Conservation (phyloP, 2,888 invertebrate species). For the Graphium colonna region DNA sequence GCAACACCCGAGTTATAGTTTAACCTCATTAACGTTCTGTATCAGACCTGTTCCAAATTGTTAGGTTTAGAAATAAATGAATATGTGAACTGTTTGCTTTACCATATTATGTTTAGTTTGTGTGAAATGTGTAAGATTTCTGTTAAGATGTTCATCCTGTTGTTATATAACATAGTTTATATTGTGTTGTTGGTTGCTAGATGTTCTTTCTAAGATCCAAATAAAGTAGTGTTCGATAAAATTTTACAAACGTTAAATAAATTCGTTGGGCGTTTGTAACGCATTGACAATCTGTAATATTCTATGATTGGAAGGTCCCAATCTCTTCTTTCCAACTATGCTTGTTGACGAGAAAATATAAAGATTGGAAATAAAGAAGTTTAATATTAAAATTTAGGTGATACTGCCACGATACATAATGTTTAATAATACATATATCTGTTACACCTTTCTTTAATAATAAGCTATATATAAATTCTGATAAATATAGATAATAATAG, state of each 20-base stretch:
- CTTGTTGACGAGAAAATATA: slow-evolving; percentile 4
- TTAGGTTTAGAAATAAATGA: slow-evolving; percentile 52
- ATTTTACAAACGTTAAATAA: slow-evolving; percentile 6
- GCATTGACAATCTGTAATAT: slow-evolving; percentile 14
- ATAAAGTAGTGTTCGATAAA: background rate
- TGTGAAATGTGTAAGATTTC: slow-evolving; percentile 17
- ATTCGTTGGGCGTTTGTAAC: slow-evolving; percentile 8
- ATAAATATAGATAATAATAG: background rate
- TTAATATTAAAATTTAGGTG: slow-evolving; percentile 13
- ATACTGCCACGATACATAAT: slow-evolving; percentile 13
- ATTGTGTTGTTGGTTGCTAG: slow-evolving; percentile 23
- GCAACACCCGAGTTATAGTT: slow-evolving; percentile 59
- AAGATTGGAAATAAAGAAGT: slow-evolving; percentile 6
- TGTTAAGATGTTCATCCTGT: slow-evolving; percentile 13
- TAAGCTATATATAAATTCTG: slow-evolving; percentile 6
- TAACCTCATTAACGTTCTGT: slow-evolving; percentile 61
- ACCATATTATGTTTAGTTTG: slow-evolving; percentile 31
- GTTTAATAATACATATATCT: slow-evolving; percentile 10
- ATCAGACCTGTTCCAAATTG: slow-evolving; percentile 61
- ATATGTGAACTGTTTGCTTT: slow-evolving; percentile 56
- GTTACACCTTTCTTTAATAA: slow-evolving; percentile 5
- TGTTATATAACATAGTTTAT: slow-evolving; percentile 23
- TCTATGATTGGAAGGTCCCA: slow-evolving; percentile 24
- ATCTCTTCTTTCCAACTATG: slow-evolving; percentile 3
- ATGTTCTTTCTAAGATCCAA: slow-evolving; percentile 11